Conservation (phyloP, 2,888 invertebrate genomes). For the Autographa gamma region DNA sequence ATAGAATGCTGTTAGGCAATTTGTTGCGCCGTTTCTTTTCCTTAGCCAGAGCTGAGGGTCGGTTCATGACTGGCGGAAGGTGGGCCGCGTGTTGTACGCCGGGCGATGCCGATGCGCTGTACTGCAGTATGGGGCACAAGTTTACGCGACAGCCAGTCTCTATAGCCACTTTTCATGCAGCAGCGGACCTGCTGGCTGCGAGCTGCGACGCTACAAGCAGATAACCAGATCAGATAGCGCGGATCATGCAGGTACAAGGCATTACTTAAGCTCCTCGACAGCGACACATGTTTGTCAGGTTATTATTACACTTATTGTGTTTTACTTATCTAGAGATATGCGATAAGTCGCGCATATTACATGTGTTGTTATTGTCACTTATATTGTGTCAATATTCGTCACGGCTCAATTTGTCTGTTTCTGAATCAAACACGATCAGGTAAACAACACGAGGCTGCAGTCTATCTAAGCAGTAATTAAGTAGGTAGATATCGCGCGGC, state of each 20-base stretch:
- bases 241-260: slow-evolving; percentile 8
- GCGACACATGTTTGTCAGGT: slow-evolving; percentile 17
- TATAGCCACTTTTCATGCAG: background rate
- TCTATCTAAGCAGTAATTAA: background rate
- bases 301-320: slow-evolving; percentile 25
- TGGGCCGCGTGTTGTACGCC: no score
- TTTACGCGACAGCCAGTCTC: no score
- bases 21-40: no score
- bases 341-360: slow-evolving; percentile 27
- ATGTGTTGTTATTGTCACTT: background rate
- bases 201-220: background rate
- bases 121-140: no score
- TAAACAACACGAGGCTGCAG: background rate
- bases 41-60: no score
- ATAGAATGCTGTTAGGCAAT: no score
- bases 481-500: background rate
- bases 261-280: slow-evolving; percentile 6
- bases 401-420: slow-evolving; percentile 2
- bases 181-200: background rate
- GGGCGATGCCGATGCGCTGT: no score
- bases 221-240: slow-evolving; percentile 13
- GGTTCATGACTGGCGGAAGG: no score
- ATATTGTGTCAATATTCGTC: slow-evolving; percentile 5
- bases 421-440: background rate
- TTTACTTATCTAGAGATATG: slow-evolving; percentile 13